phyloP scores from a whole-genome alignment of 2,888 invertebrate genomes.

The Dasysyrphus tricinctus region DNA sequence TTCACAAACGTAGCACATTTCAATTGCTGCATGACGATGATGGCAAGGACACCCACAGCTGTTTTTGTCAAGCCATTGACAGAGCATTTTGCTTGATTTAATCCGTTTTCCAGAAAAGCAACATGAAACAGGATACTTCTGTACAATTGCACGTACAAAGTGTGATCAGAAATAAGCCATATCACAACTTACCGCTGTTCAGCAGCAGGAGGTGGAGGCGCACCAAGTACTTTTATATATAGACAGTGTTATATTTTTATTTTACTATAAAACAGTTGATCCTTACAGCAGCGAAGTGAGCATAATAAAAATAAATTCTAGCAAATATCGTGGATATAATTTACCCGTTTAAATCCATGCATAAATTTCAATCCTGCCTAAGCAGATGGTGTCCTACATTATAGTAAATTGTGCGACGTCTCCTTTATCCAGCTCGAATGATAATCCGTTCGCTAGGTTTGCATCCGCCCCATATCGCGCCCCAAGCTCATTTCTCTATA shows the following conservation, averaged over 20 bases:
- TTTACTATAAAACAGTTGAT: slow-evolving; percentile 40
- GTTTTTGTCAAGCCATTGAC: slow-evolving; percentile 37
- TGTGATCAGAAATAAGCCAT: slow-evolving; percentile 51
- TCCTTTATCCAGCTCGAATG: slow-evolving; percentile 39
- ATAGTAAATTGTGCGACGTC: slow-evolving; percentile 47
- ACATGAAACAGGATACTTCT: slow-evolving; percentile 35
- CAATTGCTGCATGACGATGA: slow-evolving; percentile 33
- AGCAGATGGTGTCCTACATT: slow-evolving; percentile 59
- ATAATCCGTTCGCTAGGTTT: slow-evolving; percentile 45
- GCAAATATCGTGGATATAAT: slow-evolving; percentile 46
- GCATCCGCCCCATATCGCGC: neutral
- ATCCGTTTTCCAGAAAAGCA: slow-evolving; percentile 39
- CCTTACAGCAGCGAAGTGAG: slow-evolving; percentile 22
- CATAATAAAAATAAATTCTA: slow-evolving; percentile 38
- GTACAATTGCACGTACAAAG: slow-evolving; percentile 39
- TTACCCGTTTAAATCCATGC: slow-evolving; percentile 51
- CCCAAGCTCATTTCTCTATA: slow-evolving; percentile 11
- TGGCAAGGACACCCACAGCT: slow-evolving; percentile 22
- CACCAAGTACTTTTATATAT: neutral
- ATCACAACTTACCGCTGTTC: slow-evolving; percentile 10
- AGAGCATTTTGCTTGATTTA: slow-evolving; percentile 48
- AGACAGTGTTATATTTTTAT: slow-evolving; percentile 27
- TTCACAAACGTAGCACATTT: slow-evolving; percentile 35
- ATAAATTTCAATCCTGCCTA: slow-evolving; percentile 56
- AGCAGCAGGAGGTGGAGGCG: neutral